Base-by-base conservation (phyloP, 1,140 invertebrate species). In the Heliconius eleuchia region DNA sequence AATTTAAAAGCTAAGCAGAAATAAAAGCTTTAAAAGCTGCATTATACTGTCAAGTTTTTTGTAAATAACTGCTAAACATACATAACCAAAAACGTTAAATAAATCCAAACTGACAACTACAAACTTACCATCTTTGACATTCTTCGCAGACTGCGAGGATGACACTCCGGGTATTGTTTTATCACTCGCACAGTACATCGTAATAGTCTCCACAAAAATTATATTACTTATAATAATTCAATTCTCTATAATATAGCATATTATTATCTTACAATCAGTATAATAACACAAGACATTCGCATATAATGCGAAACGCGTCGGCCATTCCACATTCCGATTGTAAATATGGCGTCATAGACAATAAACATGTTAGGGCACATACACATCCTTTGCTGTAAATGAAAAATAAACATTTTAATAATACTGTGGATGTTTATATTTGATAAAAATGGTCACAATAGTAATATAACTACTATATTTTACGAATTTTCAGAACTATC, bases 81-180 rank as follows among this genome's bases (percentile, higher is more conserved):
- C 80, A 78, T 81, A 81, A 83, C 81, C 80, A 87, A 86, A 84
- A 87, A 80, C 74, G 71, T 80, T 79, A 82, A 84, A 57, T 76
- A 81, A 77, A 83, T 76, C 77, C 37, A 82, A 84, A 87, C 83
- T 93, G 89, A 92, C 92, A 93, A 90, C 87, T 85, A 91, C 88
- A 92, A 94, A 94, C 94, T 94, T 94, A 94, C 94, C 91, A 89
- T 95, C 94, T 95, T 94, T 95, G 91, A 94, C 92, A 89, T 92
- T 94, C 91, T 94, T 95, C 78, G 94, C 91, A 89, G 93, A 94
- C 86, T 95, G 93, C 79, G 94, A 95, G 85, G 93, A 93, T 89
- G 92, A 94, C 88, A 94, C 92, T 91, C 91, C 93, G 83, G 94
- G 88, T 84, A 94, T 92, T 87, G 91, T 93, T 94, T 95, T 95